Evolutionary conservation across 1,140 invertebrate species (phyloP), one percentile per base, ranked within the genome.

Genomic region (Luehdorfia chinensis): DNA sequence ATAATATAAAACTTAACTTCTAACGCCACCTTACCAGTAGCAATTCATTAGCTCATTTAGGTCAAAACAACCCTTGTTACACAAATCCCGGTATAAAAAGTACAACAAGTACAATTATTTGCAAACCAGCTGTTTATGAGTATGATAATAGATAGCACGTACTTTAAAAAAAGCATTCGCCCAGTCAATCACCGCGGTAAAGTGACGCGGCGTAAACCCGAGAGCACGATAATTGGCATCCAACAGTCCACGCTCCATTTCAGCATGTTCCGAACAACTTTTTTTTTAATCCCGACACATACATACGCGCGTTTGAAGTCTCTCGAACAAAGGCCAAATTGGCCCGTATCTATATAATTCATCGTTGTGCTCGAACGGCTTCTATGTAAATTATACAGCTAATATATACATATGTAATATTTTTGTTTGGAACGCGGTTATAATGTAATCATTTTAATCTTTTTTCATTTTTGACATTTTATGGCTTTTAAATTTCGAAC

Each of bases 211-310:
- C 32, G 51, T 54, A 62, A 65, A 55, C 58, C 53, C 21, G 36
- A 41, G 50, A 52, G 46, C 50, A 30, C 65, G 58, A 60, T 68
- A 68, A 68, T 68, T 68, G 65, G 65, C 61, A 51, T 61, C 36
- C 52, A 52, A 47, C 51, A 33, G 34, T 53, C 50, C 57, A 50
- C 43, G 49, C 21, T 56, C 53, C 49, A 55, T 55, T 52, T 54
- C 49, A 50, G 30, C 31, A 31, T 46, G 21, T 36, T 27, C 12
- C 36, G 21, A 27, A 21, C 23, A 14, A 37, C 23, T 36, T 15
- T 27, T 41, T 41, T 41, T 41, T 41, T 41, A 41, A 41, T 41
- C 19, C 21, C 36, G 12, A 41, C 14, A n/a, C n/a, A 41, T 36
- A 19, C 23, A 27, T 41, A 41, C 36, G 33, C 33, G 18, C 18